Conservation (phyloP, 2,888 invertebrate species). For the Drosophila melanosoma region DNA sequence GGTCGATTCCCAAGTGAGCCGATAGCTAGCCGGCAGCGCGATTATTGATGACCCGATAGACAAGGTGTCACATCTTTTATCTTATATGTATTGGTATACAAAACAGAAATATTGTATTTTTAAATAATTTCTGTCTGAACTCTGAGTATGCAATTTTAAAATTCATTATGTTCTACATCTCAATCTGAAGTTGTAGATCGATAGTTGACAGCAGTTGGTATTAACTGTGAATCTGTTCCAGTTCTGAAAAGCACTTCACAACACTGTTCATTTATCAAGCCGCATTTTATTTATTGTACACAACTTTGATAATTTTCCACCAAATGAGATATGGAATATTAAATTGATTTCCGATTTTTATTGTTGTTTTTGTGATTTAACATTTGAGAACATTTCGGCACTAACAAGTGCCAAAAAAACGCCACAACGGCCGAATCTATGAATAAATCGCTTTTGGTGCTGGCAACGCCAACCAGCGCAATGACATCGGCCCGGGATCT, state of each 20-base stretch:
- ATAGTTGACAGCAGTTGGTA: background rate
- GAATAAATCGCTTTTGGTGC: constrained; percentile 10
- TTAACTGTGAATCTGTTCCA: constrained; percentile 3
- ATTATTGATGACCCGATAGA: too few relatives aligned
- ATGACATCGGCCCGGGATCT: constrained; percentile 84
- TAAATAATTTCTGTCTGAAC: background rate
- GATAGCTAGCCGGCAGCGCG: too few relatives aligned
- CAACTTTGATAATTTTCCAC: constrained; percentile 17
- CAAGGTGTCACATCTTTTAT: too few relatives aligned
- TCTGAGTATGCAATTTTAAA: background rate
- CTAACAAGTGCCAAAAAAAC: constrained; percentile 1
- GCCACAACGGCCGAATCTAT: background rate
- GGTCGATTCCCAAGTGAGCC: too few relatives aligned
- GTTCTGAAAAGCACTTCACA: constrained; percentile 19
- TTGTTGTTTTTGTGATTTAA: constrained; percentile 2
- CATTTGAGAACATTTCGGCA: background rate
- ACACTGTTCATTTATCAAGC: constrained; percentile 39
- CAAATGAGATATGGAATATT: constrained; percentile 27
- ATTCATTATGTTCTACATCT: too few relatives aligned
- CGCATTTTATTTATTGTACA: constrained; percentile 53
- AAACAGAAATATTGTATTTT: background rate
- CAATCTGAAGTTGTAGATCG: background rate
- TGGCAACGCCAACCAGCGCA: constrained; percentile 29
- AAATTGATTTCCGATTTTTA: background rate
- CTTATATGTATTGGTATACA: background rate